Conservation (phyloP, 2,888 invertebrate genomes). For the Aporophyla lueneburgensis region DNA sequence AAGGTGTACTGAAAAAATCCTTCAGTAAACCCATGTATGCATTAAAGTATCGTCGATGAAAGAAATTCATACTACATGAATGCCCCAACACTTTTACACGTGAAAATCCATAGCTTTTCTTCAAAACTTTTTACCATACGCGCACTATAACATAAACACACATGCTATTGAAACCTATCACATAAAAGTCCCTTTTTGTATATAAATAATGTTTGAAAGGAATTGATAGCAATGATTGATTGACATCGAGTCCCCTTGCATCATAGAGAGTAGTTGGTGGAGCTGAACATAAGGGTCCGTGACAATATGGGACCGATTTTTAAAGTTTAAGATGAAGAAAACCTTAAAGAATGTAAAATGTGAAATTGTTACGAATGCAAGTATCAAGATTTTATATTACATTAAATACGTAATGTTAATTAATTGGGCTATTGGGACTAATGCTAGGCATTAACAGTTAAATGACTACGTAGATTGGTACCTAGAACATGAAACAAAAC, state of each 20-base stretch:
- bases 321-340: constrained; percentile 17
- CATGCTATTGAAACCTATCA: constrained; percentile 51
- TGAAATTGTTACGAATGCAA: background rate
- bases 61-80: background rate
- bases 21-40: background rate
- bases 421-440: background rate
- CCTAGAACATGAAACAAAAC: constrained; percentile 16
- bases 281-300: constrained; percentile 30
- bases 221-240: constrained; percentile 85
- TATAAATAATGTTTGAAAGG: constrained; percentile 81
- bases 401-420: background rate
- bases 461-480: background rate
- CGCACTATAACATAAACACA: constrained; percentile 26
- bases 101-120: background rate
- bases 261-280: constrained; percentile 59
- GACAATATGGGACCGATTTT: constrained; percentile 17
- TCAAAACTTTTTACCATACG: constrained; percentile 1
- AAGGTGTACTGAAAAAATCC: background rate
- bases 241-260: constrained; percentile 70
- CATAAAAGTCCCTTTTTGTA: constrained; percentile 73
- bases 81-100: background rate
- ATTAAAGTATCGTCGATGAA: background rate
- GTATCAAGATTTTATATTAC: background rate
- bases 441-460: background rate
- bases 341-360: background rate